A percentile compares a stretch with the other conserved stretches of the same genome.
These are phyloP conservation scores for Aethes cnicana DNA, from an alignment of 2,888 invertebrate genomes.

Conservation along the genomic window DNA sequence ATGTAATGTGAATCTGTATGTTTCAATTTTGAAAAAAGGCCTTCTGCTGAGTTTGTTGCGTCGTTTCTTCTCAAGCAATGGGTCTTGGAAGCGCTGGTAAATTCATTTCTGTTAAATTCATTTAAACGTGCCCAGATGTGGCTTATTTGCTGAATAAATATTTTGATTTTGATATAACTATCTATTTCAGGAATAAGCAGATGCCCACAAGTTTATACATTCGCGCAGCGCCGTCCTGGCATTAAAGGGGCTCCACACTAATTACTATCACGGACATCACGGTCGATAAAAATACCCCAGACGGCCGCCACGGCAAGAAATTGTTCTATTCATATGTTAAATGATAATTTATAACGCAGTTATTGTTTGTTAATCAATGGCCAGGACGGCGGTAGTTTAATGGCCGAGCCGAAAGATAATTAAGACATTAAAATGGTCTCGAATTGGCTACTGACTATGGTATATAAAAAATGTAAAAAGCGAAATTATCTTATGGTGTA, in stretches of 20 bases:
- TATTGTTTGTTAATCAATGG: constrained; percentile 61
- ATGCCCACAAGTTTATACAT: too few relatives aligned
- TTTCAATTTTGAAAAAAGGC: too few relatives aligned
- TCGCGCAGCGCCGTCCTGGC: too few relatives aligned
- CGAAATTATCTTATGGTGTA: constrained; percentile 6
- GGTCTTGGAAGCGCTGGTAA: too few relatives aligned
- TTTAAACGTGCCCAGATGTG: too few relatives aligned
- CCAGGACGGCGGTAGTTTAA: constrained; percentile 42
- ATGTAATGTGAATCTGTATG: too few relatives aligned
- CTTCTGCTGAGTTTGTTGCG: too few relatives aligned
- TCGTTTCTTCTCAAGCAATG: too few relatives aligned
- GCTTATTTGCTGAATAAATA: too few relatives aligned
- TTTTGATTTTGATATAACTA: too few relatives aligned
- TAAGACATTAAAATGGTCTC: constrained; percentile 58
- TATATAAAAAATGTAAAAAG: constrained; percentile 3
- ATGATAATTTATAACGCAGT: constrained; percentile 54
- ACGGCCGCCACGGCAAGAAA: constrained; percentile 38
- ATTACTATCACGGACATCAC: constrained; percentile 8
- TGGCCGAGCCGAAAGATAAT: constrained; percentile 47
- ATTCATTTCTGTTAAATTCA: too few relatives aligned
- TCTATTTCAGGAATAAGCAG: too few relatives aligned
- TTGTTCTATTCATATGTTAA: constrained; percentile 49
- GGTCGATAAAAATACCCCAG: constrained; percentile 26
- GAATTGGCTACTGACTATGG: constrained; percentile 39
- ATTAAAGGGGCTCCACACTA: constrained; percentile 7